A percentile compares a stretch with the other conserved stretches of the same genome.
phyloP scores from a whole-genome alignment of 1,140 invertebrate species.

The Ctenoplectra terminalis region DNA sequence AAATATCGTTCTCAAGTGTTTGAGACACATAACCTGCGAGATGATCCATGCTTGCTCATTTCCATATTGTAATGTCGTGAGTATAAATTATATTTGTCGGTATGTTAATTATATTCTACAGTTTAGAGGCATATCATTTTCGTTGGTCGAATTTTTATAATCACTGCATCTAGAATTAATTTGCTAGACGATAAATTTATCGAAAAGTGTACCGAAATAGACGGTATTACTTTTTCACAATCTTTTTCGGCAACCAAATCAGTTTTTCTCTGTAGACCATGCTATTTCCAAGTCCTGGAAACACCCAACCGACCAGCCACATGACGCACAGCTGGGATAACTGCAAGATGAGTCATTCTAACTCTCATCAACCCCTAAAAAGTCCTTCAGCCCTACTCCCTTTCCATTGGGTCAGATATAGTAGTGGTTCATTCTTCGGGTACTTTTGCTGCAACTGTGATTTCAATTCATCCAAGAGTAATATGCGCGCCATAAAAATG shows the following conservation, averaged over 20 bases:
- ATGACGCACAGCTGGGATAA: constrained; percentile 63
- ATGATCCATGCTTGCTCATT: neutral
- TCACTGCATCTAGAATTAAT: neutral
- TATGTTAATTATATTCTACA: neutral
- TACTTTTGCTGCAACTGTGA: neutral
- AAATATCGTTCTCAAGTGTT: neutral
- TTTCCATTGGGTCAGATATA: constrained; percentile 25
- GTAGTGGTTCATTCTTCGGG: neutral
- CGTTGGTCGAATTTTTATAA: neutral
- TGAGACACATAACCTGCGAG: neutral
- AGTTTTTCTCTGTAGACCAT: neutral
- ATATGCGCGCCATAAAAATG: neutral
- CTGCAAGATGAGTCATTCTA: constrained; percentile 51
- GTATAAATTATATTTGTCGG: neutral
- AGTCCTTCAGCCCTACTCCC: neutral
- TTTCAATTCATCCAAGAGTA: neutral
- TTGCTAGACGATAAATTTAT: too few species aligned
- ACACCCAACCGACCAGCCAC: constrained; percentile 31
- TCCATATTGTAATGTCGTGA: neutral
- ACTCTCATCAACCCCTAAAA: constrained; percentile 48
- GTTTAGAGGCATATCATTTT: too few species aligned
- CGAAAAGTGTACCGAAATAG: neutral
- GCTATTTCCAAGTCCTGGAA: constrained; percentile 3
- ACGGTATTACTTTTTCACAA: neutral
- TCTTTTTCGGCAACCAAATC: neutral